These are phyloP conservation scores for Drosophila cardini DNA, from an alignment of 1,140 invertebrate species.

Conservation along the genomic window DNA sequence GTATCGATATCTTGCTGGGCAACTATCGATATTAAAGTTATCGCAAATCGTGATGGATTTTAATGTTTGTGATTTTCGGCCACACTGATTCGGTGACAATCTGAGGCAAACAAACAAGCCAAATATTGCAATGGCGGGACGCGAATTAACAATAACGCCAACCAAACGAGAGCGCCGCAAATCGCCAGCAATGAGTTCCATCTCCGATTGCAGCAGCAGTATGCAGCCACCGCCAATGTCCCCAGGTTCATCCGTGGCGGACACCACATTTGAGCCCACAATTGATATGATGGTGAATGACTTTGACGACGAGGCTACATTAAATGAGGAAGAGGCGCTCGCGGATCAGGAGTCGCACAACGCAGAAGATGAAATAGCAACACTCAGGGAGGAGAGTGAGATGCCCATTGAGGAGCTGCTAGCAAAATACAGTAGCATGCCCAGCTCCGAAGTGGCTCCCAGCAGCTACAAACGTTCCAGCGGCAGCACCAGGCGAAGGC, in stretches of 20 bases:
- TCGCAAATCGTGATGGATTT: too few species aligned
- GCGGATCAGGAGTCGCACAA: conserved; percentile 92
- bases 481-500: conserved; percentile 31
- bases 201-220: conserved; percentile 37
- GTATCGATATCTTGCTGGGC: too few species aligned
- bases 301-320: conserved; percentile 97
- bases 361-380: conserved; percentile 94
- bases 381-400: conserved; percentile 93
- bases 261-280: conserved; percentile 87
- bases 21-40: too few species aligned
- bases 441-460: conserved; percentile 1
- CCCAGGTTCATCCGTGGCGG: conserved; percentile 61
- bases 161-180: conserved; percentile 72
- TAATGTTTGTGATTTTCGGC: background rate
- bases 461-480: conserved; percentile 37
- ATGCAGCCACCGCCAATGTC: conserved; percentile 55
- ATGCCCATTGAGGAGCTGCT: conserved; percentile 97
- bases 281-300: conserved; percentile 98
- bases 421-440: conserved; percentile 85
- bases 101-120: conserved; percentile 30
- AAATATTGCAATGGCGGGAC: conserved; percentile 55
- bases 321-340: conserved; percentile 98
- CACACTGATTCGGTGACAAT: conserved; percentile 3
- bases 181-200: conserved; percentile 53
- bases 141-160: conserved; percentile 51